Evolutionary conservation across 2,888 invertebrate species (phyloP).

Genomic region (Mylabris sibirica): DNA sequence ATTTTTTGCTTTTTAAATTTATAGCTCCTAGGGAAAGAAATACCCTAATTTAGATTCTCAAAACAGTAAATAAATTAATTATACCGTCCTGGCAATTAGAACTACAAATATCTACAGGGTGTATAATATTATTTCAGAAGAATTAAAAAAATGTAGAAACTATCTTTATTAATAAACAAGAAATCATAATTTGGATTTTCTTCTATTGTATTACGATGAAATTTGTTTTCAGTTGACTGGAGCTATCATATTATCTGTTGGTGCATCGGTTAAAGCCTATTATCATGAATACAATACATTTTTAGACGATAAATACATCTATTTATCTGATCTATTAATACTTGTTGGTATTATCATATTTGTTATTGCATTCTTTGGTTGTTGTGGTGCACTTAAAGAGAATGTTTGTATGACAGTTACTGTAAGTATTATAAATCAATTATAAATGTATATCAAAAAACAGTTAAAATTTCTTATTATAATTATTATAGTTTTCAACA

Average conservation of each 20-base stretch:
- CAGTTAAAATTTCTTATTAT: conserved; percentile 20
- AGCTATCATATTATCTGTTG: conserved; percentile 81
- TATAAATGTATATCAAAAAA: neutral
- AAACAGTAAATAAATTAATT: no score
- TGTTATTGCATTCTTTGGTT: conserved; percentile 92
- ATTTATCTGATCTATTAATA: conserved; percentile 85
- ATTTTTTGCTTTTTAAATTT: no score
- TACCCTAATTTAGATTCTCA: no score
- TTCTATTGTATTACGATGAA: neutral
- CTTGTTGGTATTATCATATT: conserved; percentile 86
- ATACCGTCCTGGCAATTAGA: no score
- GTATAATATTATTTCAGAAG: no score
- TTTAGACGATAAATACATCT: conserved; percentile 81
- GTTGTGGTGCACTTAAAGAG: conserved; percentile 94
- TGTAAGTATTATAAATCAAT: conserved; percentile 65
- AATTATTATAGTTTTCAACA: conserved; percentile 73
- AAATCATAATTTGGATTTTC: no score
- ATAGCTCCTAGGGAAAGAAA: no score
- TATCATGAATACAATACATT: conserved; percentile 80
- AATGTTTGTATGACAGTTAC: conserved; percentile 93
- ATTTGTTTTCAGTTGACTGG: conserved; percentile 79
- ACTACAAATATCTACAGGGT: no score
- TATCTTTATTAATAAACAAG: no score
- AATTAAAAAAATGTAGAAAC: no score
- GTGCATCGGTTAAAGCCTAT: conserved; percentile 76